phyloP scores from a whole-genome alignment of 2,797 vertebrate species.

The Enoplosus armatus region DNA sequence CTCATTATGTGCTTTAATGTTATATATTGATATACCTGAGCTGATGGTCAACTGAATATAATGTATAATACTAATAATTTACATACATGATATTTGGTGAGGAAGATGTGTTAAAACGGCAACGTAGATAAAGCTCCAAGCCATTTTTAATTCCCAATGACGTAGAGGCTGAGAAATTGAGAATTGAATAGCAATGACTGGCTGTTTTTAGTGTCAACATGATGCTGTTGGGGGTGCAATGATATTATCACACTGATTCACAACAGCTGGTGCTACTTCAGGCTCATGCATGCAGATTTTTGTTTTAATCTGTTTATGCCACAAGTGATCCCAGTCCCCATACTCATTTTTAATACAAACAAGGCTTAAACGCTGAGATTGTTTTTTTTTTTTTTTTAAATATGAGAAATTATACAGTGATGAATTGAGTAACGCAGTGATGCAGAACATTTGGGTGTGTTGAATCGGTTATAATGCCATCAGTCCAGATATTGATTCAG shows the following conservation, averaged over 20 bases:
- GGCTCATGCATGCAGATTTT: slow-evolving; percentile 46
- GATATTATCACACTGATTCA: slow-evolving; percentile 56
- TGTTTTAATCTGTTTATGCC: slow-evolving; percentile 37
- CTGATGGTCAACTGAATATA: not conserved
- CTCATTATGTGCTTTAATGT: not conserved
- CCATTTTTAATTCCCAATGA: not conserved
- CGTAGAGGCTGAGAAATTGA: not conserved
- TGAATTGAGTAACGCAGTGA: not conserved
- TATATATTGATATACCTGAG: not conserved
- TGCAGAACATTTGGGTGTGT: slow-evolving; percentile 14
- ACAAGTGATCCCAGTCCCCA: not conserved
- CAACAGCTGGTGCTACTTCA: slow-evolving; percentile 68
- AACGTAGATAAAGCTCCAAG: not conserved
- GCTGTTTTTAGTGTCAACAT: slow-evolving; percentile 41
- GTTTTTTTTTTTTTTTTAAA: no score
- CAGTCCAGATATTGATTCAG: slow-evolving; percentile 22
- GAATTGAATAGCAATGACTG: slow-evolving; percentile 8
- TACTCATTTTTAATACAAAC: slow-evolving; percentile 18
- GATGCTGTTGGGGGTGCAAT: slow-evolving; percentile 27
- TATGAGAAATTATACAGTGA: slow-evolving; percentile 15
- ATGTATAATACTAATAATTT: not conserved
- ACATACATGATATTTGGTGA: not conserved
- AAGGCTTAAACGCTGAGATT: no score
- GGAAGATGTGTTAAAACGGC: not conserved
- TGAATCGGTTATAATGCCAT: not conserved